These are phyloP conservation scores for Wiebesia pumilae DNA, from an alignment of 1,140 invertebrate species.

Conservation along the genomic window DNA sequence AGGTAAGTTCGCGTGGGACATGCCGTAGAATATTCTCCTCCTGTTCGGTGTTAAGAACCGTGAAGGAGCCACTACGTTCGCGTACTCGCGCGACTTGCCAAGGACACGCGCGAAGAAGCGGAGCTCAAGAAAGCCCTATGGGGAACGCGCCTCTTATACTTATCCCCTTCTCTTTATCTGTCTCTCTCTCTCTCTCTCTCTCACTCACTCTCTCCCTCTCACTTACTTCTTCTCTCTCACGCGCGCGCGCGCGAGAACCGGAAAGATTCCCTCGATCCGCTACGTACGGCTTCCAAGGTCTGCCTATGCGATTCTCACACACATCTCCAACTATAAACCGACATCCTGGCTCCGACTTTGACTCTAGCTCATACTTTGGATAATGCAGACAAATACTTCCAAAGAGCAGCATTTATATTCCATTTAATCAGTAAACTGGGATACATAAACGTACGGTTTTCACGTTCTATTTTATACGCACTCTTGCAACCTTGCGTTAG, in stretches of 20 bases:
- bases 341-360: slow-evolving; percentile 66
- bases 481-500: background rate
- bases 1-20: slow-evolving; percentile 26
- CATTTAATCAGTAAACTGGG: background rate
- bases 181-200: slow-evolving; percentile 17
- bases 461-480: background rate
- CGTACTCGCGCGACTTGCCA: slow-evolving; percentile 56
- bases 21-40: slow-evolving; percentile 31
- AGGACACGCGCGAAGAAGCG: slow-evolving; percentile 57
- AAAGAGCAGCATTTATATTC: slow-evolving; percentile 43
- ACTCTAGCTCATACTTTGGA: slow-evolving; percentile 59
- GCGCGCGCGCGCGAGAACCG: slow-evolving; percentile 66
- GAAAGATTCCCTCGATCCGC: slow-evolving; percentile 75
- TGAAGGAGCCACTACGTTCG: slow-evolving; percentile 48
- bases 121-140: slow-evolving; percentile 54
- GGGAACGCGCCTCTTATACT: slow-evolving; percentile 25
- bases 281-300: slow-evolving; percentile 72
- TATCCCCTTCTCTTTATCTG: background rate
- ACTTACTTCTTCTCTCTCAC: background rate
- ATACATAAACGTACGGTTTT: background rate
- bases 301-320: slow-evolving; percentile 62
- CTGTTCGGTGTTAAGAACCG: slow-evolving; percentile 52
- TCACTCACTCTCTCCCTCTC: background rate
- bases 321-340: slow-evolving; percentile 59
- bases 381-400: slow-evolving; percentile 53